Evolutionary conservation across 1,140 invertebrate genomes (phyloP).

Genomic region (Dreissena rostriformis): DNA sequence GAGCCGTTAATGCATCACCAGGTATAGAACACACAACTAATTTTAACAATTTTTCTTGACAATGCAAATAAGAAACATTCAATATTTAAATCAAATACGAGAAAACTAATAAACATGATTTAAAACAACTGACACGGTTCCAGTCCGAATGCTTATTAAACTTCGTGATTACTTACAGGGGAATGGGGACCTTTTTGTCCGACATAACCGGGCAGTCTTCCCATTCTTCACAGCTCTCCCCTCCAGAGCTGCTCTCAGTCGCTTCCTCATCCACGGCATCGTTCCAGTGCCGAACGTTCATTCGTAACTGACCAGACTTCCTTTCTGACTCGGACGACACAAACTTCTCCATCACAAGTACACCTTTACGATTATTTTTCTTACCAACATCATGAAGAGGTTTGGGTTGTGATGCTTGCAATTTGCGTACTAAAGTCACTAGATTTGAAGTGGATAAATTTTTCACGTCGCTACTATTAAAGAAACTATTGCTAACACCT

Average conservation of each 20-base stretch:
- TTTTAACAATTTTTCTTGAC: too few relatives aligned
- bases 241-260: constrained; percentile 95
- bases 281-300: constrained; percentile 88
- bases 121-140: too few relatives aligned
- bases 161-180: constrained; percentile 69
- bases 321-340: constrained; percentile 75
- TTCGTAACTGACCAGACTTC: constrained; percentile 85
- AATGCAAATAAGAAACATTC: background rate
- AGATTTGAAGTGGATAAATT: constrained; percentile 83
- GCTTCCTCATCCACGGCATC: constrained; percentile 93
- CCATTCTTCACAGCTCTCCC: constrained; percentile 95
- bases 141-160: too few relatives aligned
- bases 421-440: constrained; percentile 83
- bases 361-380: constrained; percentile 62
- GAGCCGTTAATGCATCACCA: too few relatives aligned
- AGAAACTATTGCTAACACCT: constrained; percentile 77
- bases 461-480: constrained; percentile 81
- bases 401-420: constrained; percentile 80
- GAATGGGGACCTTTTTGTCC: constrained; percentile 61
- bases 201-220: constrained; percentile 70
- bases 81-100: background rate
- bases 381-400: constrained; percentile 48
- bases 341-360: constrained; percentile 71
- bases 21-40: too few relatives aligned
- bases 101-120: too few relatives aligned